A percentile compares a stretch with the other conserved stretches of the same genome.
Conservation (phyloP, 2,888 invertebrate genomes). For the Zygogramma bicolorata region DNA sequence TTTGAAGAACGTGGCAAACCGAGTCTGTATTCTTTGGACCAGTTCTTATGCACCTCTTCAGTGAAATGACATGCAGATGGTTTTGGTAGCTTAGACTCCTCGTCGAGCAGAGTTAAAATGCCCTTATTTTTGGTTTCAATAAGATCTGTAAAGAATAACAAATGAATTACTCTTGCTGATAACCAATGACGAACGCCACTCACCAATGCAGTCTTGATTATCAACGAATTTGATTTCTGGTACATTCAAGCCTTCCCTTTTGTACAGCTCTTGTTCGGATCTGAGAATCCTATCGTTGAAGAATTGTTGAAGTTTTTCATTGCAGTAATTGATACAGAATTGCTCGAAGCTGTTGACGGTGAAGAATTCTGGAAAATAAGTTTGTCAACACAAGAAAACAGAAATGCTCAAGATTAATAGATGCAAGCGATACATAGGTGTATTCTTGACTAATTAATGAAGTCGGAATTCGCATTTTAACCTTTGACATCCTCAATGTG, state of each 20-base stretch:
- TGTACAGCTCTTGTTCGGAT: slow-evolving; percentile 95
- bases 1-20: slow-evolving; percentile 92
- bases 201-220: slow-evolving; percentile 92
- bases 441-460: too few relatives aligned
- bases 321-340: slow-evolving; percentile 99
- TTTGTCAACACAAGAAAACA: slow-evolving; percentile 7
- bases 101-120: slow-evolving; percentile 92
- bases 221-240: slow-evolving; percentile 95
- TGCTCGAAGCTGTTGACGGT: slow-evolving; percentile 86
- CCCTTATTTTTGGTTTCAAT: slow-evolving; percentile 89
- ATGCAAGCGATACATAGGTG: too few relatives aligned
- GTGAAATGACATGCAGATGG: slow-evolving; percentile 94
- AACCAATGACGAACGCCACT: slow-evolving; percentile 66
- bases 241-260: slow-evolving; percentile 91
- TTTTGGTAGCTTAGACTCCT: slow-evolving; percentile 96
- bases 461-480: too few relatives aligned
- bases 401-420: neutral
- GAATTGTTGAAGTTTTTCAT: slow-evolving; percentile 98
- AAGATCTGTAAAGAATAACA: slow-evolving; percentile 71
- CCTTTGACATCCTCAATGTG: too few relatives aligned
- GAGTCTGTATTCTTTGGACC: slow-evolving; percentile 85
- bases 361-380: slow-evolving; percentile 77
- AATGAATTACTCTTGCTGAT: neutral
- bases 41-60: slow-evolving; percentile 87
- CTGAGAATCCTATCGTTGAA: slow-evolving; percentile 97